A percentile compares a stretch with the other conserved stretches of the same genome.
Evolutionary conservation across 2,888 invertebrate genomes (phyloP).

Genomic region (Acleris laterana): DNA sequence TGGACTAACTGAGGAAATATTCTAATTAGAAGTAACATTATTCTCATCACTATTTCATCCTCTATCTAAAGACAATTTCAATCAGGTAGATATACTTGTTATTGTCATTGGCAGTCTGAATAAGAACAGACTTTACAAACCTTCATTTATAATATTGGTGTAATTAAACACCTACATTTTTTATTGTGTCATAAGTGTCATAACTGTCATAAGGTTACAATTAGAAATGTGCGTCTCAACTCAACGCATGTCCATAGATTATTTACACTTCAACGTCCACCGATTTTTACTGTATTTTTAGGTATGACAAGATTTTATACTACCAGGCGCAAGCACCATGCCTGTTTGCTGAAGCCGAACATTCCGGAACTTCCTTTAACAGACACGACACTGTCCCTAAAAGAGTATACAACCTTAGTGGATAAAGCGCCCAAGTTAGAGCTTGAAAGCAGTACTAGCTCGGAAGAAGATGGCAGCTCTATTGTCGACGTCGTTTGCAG

Average conservation of each 20-base stretch:
- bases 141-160: too few species aligned
- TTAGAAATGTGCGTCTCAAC: too few species aligned
- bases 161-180: too few species aligned
- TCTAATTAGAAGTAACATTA: too few species aligned
- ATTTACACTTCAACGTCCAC: too few species aligned
- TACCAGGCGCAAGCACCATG: conserved; percentile 53
- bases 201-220: background rate
- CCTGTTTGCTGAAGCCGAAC: conserved; percentile 53
- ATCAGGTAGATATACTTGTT: too few species aligned
- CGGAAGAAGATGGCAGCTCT: conserved; percentile 53
- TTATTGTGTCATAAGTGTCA: background rate
- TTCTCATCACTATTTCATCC: too few species aligned
- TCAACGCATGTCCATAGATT: too few species aligned
- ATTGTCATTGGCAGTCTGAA: too few species aligned
- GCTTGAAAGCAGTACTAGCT: conserved; percentile 31
- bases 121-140: too few species aligned
- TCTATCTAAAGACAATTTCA: too few species aligned
- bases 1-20: too few species aligned
- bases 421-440: conserved; percentile 36
- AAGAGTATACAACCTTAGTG: conserved; percentile 53
- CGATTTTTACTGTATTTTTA: conserved; percentile 40
- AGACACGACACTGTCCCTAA: conserved; percentile 42
- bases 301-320: conserved; percentile 52
- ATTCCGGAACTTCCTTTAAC: conserved; percentile 48
- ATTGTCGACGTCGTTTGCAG: conserved; percentile 40